Evolutionary conservation across 2,888 invertebrate genomes (phyloP).

Genomic region (Hirtodrosophila confusa): DNA sequence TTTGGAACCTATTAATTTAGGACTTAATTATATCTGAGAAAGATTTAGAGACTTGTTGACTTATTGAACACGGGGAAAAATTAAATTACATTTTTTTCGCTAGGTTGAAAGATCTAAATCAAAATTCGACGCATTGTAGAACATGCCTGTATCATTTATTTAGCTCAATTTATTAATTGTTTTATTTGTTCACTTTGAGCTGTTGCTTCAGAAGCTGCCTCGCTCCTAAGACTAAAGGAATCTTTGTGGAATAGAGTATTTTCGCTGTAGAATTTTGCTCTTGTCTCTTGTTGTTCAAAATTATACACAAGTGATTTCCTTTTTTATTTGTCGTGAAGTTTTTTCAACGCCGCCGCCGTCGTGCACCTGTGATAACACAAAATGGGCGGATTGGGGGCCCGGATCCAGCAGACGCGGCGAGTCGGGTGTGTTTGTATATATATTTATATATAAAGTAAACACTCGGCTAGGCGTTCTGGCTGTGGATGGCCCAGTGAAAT

Average conservation of each 20-base stretch:
- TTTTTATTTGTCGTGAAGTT: conserved; percentile 34
- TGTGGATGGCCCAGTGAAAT: conserved; percentile 13
- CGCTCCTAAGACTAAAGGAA: neutral
- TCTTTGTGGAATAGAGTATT: conserved; percentile 5
- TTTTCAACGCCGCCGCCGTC: conserved; percentile 9
- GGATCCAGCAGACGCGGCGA: conserved; percentile 4
- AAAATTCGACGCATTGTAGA: too few relatives aligned
- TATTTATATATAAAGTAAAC: conserved; percentile 18
- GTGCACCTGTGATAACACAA: conserved; percentile 54
- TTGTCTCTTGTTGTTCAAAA: conserved; percentile 25
- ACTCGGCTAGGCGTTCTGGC: conserved; percentile 18
- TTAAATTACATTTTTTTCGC: too few relatives aligned
- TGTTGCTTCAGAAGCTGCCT: neutral
- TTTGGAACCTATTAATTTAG: too few relatives aligned
- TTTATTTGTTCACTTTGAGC: too few relatives aligned
- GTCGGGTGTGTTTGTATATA: too few relatives aligned
- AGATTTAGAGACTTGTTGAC: too few relatives aligned
- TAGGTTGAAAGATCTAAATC: too few relatives aligned
- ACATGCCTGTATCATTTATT: too few relatives aligned
- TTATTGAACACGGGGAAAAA: too few relatives aligned
- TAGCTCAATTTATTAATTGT: too few relatives aligned
- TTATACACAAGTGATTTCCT: conserved; percentile 47
- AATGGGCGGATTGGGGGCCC: neutral
- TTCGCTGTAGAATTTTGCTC: neutral
- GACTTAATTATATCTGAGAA: too few relatives aligned